A percentile compares a stretch with the other conserved stretches of the same genome.
Conservation (phyloP, 2,888 invertebrate species). For the Thalpophila matura region DNA sequence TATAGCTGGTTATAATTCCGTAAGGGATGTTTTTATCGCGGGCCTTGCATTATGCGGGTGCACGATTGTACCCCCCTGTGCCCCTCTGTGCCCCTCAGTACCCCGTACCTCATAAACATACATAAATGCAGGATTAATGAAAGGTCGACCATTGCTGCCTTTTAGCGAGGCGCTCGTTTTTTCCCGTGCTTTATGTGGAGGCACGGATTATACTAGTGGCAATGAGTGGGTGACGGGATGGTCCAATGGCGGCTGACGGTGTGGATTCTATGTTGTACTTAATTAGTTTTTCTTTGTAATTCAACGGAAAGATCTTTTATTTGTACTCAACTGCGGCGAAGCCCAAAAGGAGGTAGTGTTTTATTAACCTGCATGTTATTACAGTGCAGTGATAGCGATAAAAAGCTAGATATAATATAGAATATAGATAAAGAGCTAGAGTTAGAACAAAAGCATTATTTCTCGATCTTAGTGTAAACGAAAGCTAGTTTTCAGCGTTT, state of each 20-base stretch:
- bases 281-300: conserved; percentile 26
- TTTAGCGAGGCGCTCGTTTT: conserved; percentile 56
- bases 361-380: too few relatives aligned
- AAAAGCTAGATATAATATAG: too few relatives aligned
- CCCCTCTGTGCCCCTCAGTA: conserved; percentile 5
- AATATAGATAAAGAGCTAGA: too few relatives aligned
- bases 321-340: too few relatives aligned
- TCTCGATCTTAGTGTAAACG: too few relatives aligned
- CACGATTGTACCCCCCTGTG: conserved; percentile 63
- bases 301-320: conserved; percentile 3
- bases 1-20: conserved; percentile 62
- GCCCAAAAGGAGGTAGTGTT: too few relatives aligned
- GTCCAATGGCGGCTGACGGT: conserved; percentile 5
- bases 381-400: too few relatives aligned
- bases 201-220: conserved; percentile 55
- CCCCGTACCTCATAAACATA: conserved; percentile 60
- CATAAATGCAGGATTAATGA: conserved; percentile 71
- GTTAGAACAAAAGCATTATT: too few relatives aligned
- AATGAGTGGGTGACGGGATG: conserved; percentile 37
- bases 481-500: too few relatives aligned
- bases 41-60: conserved; percentile 71
- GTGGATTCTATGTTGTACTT: conserved; percentile 12
- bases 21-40: conserved; percentile 70
- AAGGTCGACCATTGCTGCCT: conserved; percentile 60
- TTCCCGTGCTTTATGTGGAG: conserved; percentile 57